Base-by-base conservation (phyloP, 2,797 vertebrate species). In the Chelmon rostratus region DNA sequence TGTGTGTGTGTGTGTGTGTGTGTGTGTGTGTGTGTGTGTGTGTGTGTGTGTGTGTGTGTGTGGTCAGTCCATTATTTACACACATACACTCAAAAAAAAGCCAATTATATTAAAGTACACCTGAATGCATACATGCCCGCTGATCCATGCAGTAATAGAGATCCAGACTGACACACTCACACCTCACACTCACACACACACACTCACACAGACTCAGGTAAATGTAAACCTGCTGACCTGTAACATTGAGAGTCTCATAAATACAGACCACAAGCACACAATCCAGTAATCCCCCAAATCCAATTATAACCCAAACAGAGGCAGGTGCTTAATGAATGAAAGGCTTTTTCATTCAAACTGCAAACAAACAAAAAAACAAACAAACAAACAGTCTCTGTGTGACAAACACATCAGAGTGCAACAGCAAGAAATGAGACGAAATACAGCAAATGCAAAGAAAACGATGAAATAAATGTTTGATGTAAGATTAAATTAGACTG, bases 151-250 rank as follows among this genome's bases (percentile, higher is more conserved):
- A 71, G n/a, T 44, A 49, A 65, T 18, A 11, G 38, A n/a, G 50
- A 47, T 40, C n/a, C 44, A 66, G 2, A 69, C 52, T 3, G n/a
- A 57, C 28, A 25, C 38, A 62, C 68, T 59, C 25, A 47, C 44
- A 66, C 54, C 68, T 59, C 25, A 47, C 44, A 66, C 54, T 61
- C 66, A 67, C 59, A 47, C 61, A 69, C 63, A 65, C 59, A 68
- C 33, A 54, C 53, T 23, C 53, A 64, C 52, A 31, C 64, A 33
- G 54, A 4, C 49, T 16, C 56, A 76, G 52, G 76, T 66, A 74
- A 76, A 87, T 82, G 68, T 68, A 73, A 65, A 88, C 50, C 75
- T 79, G 68, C 76, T 84, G 78, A 83, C 81, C 86, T 68, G 75
- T 78, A 78, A 69, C 46, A 2, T 7, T 7, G 76, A 64, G 50